phyloP scores from a whole-genome alignment of 2,113 vertebrate genomes.

The Malurus cyaneus region DNA sequence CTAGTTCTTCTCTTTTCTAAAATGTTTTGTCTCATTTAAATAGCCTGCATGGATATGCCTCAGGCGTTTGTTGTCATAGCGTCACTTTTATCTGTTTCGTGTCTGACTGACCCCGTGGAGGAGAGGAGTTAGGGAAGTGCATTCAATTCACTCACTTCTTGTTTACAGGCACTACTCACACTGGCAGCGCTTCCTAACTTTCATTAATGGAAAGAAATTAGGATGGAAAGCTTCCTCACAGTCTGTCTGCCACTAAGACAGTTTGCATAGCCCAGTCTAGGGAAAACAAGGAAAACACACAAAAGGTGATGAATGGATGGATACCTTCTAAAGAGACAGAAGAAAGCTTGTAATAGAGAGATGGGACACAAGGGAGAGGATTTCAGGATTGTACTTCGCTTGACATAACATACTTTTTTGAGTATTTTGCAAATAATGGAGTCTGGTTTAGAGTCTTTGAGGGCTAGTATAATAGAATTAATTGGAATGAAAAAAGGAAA shows the following conservation, averaged over 20 bases:
- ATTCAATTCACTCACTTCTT: neutral
- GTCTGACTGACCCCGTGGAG: rapidly evolving
- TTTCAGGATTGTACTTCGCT: neutral
- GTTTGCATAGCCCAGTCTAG: neutral
- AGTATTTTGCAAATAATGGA: slow-evolving; percentile 5
- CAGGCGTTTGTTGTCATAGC: neutral
- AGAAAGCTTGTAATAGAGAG: neutral
- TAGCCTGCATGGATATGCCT: neutral
- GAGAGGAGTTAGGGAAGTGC: neutral
- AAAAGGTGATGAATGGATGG: neutral
- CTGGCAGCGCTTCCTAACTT: neutral
- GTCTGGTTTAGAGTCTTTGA: neutral
- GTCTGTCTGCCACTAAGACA: neutral
- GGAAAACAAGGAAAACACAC: slow-evolving; percentile 11
- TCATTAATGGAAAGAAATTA: neutral
- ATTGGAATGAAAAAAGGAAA: neutral
- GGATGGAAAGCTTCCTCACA: neutral
- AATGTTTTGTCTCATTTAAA: neutral
- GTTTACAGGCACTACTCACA: neutral
- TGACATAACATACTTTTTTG: neutral
- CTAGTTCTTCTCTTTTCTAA: neutral
- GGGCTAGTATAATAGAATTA: neutral
- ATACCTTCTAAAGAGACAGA: neutral
- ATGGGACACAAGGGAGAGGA: neutral
- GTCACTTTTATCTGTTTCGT: neutral